Percentiles rank a stretch among this genome's conserved stretches.
phyloP scores from a whole-genome alignment of 2,797 vertebrate genomes.

The Okamejei kenojei region DNA sequence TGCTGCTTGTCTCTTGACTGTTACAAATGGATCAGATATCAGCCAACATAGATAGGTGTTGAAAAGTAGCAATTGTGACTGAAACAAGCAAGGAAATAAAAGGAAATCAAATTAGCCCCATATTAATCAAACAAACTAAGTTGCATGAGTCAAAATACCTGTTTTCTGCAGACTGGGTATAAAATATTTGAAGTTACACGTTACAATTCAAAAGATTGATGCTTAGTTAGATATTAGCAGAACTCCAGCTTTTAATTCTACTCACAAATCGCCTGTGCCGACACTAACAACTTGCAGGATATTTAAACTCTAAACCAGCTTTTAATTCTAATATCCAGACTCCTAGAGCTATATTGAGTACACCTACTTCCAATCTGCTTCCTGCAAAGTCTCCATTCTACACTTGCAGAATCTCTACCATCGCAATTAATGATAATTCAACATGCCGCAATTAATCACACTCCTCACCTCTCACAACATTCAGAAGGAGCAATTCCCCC shows the following conservation, averaged over 20 bases:
- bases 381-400: too few relatives aligned
- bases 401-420: too few relatives aligned
- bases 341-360: too few relatives aligned
- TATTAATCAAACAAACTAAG: neutral
- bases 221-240: neutral
- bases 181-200: neutral
- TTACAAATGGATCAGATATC: neutral
- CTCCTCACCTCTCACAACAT: too few relatives aligned
- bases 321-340: neutral
- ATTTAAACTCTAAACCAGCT: neutral
- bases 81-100: neutral
- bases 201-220: neutral
- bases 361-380: too few relatives aligned
- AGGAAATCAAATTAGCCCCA: neutral
- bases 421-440: too few relatives aligned
- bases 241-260: neutral
- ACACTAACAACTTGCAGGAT: neutral
- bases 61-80: neutral
- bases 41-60: neutral
- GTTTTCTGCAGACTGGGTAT: neutral
- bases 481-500: too few relatives aligned
- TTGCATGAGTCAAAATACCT: neutral
- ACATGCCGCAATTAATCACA: too few relatives aligned
- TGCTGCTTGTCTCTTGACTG: neutral
- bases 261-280: neutral